These are phyloP conservation scores for Pogonophryne albipinna DNA, from an alignment of 2,797 vertebrate genomes.

Conservation along the genomic window DNA sequence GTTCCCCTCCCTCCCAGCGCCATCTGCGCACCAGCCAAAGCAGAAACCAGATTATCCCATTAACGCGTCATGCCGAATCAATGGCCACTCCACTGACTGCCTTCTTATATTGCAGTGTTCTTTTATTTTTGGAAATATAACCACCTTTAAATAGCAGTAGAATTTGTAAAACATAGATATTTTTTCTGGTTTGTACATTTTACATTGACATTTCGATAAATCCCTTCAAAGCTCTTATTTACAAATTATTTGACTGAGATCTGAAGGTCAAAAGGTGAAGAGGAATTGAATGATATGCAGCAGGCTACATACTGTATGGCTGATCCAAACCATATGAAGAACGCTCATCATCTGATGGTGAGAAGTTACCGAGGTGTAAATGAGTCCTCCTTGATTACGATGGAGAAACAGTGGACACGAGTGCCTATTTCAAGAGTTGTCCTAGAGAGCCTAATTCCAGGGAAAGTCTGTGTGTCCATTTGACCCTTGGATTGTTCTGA, in stretches of 20 bases:
- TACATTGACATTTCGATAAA: constrained; percentile 3
- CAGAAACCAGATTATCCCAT: constrained; percentile 83
- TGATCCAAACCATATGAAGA: not conserved
- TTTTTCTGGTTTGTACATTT: not conserved
- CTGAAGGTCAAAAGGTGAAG: constrained; percentile 48
- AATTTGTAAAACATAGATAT: not conserved
- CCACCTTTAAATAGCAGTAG: not conserved
- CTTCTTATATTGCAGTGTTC: constrained; percentile 36
- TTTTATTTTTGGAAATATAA: constrained; percentile 35
- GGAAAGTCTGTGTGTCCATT: not conserved
- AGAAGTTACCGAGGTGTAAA: constrained; percentile 7
- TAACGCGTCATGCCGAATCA: constrained; percentile 69
- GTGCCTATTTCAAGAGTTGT: not conserved
- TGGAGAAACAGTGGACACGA: not conserved
- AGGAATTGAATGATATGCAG: constrained; percentile 27
- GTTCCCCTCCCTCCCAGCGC: constrained; percentile 45
- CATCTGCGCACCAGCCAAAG: constrained; percentile 81
- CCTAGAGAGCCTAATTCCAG: not conserved
- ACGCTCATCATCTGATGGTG: constrained; percentile 2
- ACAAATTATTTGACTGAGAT: constrained; percentile 18
- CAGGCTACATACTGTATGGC: constrained; percentile 38
- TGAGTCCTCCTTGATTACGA: not conserved
- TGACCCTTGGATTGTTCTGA: not conserved
- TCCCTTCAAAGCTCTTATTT: not conserved
- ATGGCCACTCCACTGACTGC: constrained; percentile 53